Evolutionary conservation across 2,797 vertebrate species (phyloP).

Genomic region (Schizopygopsis pylzovi): DNA sequence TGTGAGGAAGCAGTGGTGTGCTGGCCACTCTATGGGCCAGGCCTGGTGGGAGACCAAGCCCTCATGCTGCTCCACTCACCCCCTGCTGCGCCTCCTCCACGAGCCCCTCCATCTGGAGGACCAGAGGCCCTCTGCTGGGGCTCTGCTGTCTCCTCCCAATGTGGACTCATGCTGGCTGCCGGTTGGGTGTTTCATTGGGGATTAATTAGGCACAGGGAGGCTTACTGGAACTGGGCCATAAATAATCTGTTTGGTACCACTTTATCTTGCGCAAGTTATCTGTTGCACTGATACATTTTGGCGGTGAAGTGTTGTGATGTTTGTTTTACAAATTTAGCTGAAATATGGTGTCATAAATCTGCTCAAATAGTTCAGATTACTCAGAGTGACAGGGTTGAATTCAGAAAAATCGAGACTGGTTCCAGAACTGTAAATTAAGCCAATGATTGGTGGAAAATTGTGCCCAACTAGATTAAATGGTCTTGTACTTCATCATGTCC

Average conservation of each 20-base stretch:
- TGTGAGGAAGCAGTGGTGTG: conserved; percentile 63
- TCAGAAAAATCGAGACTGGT: not conserved
- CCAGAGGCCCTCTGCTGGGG: conserved; percentile 52
- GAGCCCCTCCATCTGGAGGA: conserved; percentile 56
- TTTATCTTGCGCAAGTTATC: conserved; percentile 25
- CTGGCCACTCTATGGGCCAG: conserved; percentile 46
- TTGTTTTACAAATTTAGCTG: conserved; percentile 18
- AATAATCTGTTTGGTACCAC: conserved; percentile 31
- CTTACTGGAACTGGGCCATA: conserved; percentile 31
- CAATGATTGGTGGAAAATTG: not conserved
- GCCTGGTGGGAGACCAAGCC: conserved; percentile 34
- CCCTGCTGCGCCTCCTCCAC: conserved; percentile 32
- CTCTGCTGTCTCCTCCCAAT: conserved; percentile 36
- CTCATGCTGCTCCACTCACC: conserved; percentile 35
- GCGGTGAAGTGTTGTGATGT: not conserved
- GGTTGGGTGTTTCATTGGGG: conserved; percentile 54
- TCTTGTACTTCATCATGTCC: not conserved
- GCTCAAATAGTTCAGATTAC: conserved; percentile 2
- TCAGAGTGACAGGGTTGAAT: not conserved
- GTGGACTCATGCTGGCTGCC: conserved; percentile 29
- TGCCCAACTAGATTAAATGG: not conserved
- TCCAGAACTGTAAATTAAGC: not conserved
- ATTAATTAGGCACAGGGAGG: conserved; percentile 58
- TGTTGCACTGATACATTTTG: conserved; percentile 32
- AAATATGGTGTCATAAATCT: conserved; percentile 24